Percentiles rank a stretch among this genome's conserved stretches.
These are phyloP conservation scores for Tor tambroides DNA, from an alignment of 2,113 vertebrate species.

Conservation along the genomic window DNA sequence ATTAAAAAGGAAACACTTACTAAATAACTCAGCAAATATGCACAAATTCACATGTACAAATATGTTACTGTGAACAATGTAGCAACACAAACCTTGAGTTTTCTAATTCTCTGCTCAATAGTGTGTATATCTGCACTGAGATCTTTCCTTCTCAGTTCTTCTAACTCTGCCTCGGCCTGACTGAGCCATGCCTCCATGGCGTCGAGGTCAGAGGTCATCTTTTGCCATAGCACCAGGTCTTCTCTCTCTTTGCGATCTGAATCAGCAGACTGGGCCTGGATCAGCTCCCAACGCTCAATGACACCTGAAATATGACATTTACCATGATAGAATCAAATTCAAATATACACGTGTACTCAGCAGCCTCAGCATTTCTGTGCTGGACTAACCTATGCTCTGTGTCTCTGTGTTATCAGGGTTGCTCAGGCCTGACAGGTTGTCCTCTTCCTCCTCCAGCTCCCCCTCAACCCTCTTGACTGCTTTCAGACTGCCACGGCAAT, in stretches of 20 bases:
- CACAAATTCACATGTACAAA: not conserved
- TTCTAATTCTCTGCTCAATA: conserved; percentile 89
- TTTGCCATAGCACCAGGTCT: conserved; percentile 91
- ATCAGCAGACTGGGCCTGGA: conserved; percentile 90
- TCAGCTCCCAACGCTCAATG: conserved; percentile 96
- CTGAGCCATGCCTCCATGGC: conserved; percentile 84
- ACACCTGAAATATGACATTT: conserved; percentile 79
- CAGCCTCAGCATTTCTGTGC: not conserved
- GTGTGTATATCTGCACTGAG: conserved; percentile 88
- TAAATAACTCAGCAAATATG: not conserved
- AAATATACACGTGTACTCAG: not conserved
- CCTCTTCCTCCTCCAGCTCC: conserved; percentile 89
- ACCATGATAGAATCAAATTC: not conserved
- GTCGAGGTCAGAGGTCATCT: conserved; percentile 89
- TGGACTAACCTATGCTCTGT: conserved; percentile 35
- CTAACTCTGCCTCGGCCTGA: conserved; percentile 85
- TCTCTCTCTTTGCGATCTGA: conserved; percentile 87
- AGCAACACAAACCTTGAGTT: conserved; percentile 83
- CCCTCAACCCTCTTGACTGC: conserved; percentile 85
- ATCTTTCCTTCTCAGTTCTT: conserved; percentile 75
- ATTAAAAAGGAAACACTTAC: not conserved
- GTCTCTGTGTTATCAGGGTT: conserved; percentile 74
- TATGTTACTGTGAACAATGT: not conserved
- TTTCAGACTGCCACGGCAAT: conserved; percentile 91
- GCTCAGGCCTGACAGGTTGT: conserved; percentile 85